A percentile compares a stretch with the other conserved stretches of the same genome.
phyloP scores from a whole-genome alignment of 2,888 invertebrate species.

The Globia sparganii region DNA sequence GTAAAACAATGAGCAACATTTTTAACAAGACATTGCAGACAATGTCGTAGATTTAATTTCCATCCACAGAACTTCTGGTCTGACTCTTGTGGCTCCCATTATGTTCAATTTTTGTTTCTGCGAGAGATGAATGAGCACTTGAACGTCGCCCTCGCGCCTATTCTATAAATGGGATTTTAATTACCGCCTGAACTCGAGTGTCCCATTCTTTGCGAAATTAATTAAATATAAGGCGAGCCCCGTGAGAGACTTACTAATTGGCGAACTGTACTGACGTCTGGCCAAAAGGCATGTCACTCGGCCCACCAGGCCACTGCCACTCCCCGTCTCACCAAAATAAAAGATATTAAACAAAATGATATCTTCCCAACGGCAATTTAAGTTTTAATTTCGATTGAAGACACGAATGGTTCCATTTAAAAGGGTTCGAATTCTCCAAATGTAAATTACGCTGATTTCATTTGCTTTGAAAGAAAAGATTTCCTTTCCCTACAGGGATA shows the following conservation, averaged over 20 bases:
- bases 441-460: slow-evolving; percentile 73
- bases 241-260: slow-evolving; percentile 75
- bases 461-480: slow-evolving; percentile 69
- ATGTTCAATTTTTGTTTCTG: slow-evolving; percentile 65
- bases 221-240: slow-evolving; percentile 73
- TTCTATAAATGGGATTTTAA: slow-evolving; percentile 80
- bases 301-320: slow-evolving; percentile 61
- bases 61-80: slow-evolving; percentile 25
- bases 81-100: slow-evolving; percentile 47
- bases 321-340: slow-evolving; percentile 48
- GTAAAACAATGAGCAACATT: slow-evolving; percentile 20
- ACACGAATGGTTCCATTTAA: slow-evolving; percentile 62
- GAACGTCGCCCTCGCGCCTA: slow-evolving; percentile 65
- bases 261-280: slow-evolving; percentile 74
- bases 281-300: slow-evolving; percentile 75
- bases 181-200: slow-evolving; percentile 73
- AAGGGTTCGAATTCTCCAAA: slow-evolving; percentile 72
- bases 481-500: slow-evolving; percentile 36
- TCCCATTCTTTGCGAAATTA: slow-evolving; percentile 77
- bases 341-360: slow-evolving; percentile 74
- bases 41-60: slow-evolving; percentile 38
- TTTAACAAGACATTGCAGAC: slow-evolving; percentile 13
- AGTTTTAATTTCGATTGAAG: slow-evolving; percentile 73
- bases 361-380: slow-evolving; percentile 72
- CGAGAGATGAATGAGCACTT: slow-evolving; percentile 63